Conservation (phyloP, 2,888 invertebrate species). For the Dinocampus coccinellae region DNA sequence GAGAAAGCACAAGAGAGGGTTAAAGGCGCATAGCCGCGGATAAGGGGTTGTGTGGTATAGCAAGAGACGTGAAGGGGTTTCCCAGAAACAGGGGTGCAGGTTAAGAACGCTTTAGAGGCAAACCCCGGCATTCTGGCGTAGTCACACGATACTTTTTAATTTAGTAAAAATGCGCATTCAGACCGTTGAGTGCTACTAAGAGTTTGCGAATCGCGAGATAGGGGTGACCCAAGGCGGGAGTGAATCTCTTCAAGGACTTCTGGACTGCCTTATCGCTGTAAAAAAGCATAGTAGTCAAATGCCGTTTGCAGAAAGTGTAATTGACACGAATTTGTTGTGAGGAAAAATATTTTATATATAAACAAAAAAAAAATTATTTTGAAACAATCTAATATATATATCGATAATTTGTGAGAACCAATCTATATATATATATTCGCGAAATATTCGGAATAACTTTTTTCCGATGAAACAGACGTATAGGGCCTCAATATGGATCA, state of each 20-base stretch:
- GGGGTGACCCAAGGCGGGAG: conserved; percentile 34
- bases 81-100: conserved; percentile 27
- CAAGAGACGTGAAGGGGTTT: conserved; percentile 43
- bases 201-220: conserved; percentile 31
- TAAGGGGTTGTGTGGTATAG: conserved; percentile 44
- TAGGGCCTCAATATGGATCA: too few relatives aligned
- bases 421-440: too few relatives aligned
- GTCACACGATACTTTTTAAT: conserved; percentile 69
- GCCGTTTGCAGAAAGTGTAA: conserved; percentile 51
- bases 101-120: conserved; percentile 64
- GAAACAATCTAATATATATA: conserved; percentile 1
- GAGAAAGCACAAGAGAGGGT: conserved; percentile 44
- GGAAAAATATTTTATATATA: conserved; percentile 44
- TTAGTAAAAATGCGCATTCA: conserved; percentile 68
- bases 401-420: too few relatives aligned
- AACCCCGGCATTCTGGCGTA: conserved; percentile 57
- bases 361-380: not conserved
- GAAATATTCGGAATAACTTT: too few relatives aligned
- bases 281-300: conserved; percentile 44
- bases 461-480: too few relatives aligned
- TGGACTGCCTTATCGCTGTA: conserved; percentile 50
- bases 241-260: conserved; percentile 51
- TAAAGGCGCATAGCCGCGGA: conserved; percentile 50
- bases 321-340: conserved; percentile 54
- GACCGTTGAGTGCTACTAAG: conserved; percentile 56